These are phyloP conservation scores for Barnardius zonarius DNA, from an alignment of 2,113 vertebrate genomes.

Conservation along the genomic window DNA sequence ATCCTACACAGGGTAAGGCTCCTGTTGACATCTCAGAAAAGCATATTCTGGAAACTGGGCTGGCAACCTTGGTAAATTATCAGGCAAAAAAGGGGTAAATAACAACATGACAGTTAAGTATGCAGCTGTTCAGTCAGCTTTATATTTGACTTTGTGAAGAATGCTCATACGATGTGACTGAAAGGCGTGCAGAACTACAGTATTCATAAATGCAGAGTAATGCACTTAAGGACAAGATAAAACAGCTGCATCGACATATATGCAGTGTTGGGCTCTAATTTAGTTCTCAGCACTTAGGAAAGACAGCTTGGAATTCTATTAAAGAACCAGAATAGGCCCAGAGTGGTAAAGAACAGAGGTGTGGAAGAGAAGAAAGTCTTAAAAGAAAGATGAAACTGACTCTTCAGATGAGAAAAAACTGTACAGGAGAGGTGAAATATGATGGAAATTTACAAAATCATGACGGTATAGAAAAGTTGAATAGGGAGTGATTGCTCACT, in stretches of 20 bases:
- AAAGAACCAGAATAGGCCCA: not conserved
- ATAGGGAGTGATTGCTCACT: conserved; percentile 64
- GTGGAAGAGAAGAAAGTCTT: not conserved
- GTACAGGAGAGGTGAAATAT: not conserved
- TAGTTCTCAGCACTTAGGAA: not conserved
- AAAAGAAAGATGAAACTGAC: conserved; percentile 21
- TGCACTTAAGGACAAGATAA: conserved; percentile 16
- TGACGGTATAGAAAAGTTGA: conserved; percentile 47
- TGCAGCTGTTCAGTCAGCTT: conserved; percentile 28
- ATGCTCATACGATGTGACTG: not conserved
- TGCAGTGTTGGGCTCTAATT: not conserved
- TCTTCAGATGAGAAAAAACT: not conserved
- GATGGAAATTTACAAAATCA: conserved; percentile 41
- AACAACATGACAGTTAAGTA: not conserved
- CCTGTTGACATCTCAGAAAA: not conserved
- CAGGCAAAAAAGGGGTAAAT: not conserved
- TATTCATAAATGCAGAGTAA: conserved; percentile 39
- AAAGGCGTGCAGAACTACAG: not conserved
- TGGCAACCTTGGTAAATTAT: not conserved
- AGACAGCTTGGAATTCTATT: not conserved
- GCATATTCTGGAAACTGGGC: not conserved
- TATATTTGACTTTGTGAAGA: conserved; percentile 29
- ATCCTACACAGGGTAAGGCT: not conserved
- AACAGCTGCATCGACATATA: not conserved
- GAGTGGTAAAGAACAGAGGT: not conserved